Conservation (phyloP, 2,113 vertebrate genomes). For the Poicephalus meyeri region DNA sequence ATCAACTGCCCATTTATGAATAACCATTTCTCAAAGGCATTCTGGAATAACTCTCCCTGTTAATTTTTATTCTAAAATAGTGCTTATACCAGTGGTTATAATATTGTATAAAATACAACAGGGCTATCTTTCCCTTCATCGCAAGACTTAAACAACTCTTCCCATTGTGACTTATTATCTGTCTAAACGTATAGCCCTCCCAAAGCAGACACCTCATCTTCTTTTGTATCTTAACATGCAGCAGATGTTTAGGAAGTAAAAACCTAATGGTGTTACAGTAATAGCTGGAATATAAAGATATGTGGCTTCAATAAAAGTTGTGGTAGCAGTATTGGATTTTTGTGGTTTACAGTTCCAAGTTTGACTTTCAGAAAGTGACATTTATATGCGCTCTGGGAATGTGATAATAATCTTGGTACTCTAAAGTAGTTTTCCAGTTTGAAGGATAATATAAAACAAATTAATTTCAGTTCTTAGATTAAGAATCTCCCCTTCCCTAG, state of each 20-base stretch:
- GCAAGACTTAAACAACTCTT: neutral
- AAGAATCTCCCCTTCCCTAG: conserved; percentile 14
- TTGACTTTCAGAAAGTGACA: conserved; percentile 41
- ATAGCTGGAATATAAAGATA: conserved; percentile 8
- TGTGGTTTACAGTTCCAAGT: conserved; percentile 51
- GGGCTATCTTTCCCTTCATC: neutral
- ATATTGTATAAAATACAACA: neutral
- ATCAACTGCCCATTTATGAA: neutral
- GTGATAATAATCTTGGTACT: conserved; percentile 37
- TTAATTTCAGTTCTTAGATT: conserved; percentile 42
- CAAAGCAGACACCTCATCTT: neutral
- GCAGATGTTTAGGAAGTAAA: conserved; percentile 6
- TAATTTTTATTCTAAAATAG: neutral
- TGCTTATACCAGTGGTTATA: neutral
- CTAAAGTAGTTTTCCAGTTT: conserved; percentile 38
- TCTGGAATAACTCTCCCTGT: neutral
- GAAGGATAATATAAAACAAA: conserved; percentile 40
- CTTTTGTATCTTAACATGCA: neutral
- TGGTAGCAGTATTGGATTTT: conserved; percentile 43
- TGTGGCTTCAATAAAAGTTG: conserved; percentile 21
- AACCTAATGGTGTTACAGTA: neutral
- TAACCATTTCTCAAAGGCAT: neutral
- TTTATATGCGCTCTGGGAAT: conserved; percentile 3
- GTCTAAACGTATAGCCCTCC: neutral
- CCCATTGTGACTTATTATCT: neutral